Base-by-base conservation (phyloP, 2,797 vertebrate species). In the Sitta carolinensis region DNA sequence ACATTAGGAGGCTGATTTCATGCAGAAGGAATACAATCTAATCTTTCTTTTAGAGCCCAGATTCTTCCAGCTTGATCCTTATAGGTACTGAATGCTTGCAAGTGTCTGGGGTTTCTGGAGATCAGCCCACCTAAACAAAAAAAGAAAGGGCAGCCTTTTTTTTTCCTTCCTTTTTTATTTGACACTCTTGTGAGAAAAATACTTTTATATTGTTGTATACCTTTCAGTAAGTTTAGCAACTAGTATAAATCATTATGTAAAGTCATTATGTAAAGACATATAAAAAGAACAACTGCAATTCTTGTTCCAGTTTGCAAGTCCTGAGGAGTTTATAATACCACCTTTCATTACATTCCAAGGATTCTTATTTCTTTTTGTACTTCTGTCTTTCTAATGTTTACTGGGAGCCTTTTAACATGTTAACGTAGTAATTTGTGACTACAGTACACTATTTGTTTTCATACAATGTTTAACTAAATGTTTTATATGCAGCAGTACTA, bases 331-430 rank as follows among this genome's bases (percentile, higher is more conserved):
- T 61, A 18, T 66, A 91, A 78, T 26, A 38, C 43, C 16, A 72
- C 62, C 36, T 94, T 89, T 90, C 17, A 74, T 89, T 85, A 34
- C 68, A 81, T 88, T 94, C 87, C 90, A 84, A 68, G 20, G 50
- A 87, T 70, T 90, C 77, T 69, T 92, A 29, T 29, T 77, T 81
- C 43, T 78, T 87, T 84, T 92, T 87, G 8, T 73, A n/a, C 18
- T 47, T 89, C 16, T 68, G 72, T 40, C 23, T 95, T 94, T 96
- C 74, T 80, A 36, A 74, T 90, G 73, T 67, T 91, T 92, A 73
- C 30, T 90, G 89, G 77, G 93, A 97, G 69, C 18, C 34, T 93
- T 84, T 72, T 93, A 94, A 51, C 45, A 54, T 84, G 63, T 81
- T 93, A 67, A 64, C 86, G 52, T 76, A 42, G 77, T 94, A 70